These are phyloP conservation scores for Agrilus planipennis DNA, from an alignment of 1,140 invertebrate genomes.

Conservation along the genomic window DNA sequence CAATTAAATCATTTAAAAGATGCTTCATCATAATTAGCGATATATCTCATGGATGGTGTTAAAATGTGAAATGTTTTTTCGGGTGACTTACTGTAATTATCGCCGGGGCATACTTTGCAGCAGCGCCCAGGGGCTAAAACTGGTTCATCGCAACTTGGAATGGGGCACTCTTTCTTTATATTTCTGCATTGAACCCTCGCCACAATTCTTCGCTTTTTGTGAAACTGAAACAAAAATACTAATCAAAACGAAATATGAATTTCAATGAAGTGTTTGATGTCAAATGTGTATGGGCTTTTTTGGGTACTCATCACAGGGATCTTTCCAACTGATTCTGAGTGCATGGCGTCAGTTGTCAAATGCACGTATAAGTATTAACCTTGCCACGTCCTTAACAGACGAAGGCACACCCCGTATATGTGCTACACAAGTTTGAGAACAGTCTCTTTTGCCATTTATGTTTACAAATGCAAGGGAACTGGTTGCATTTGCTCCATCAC, in stretches of 20 bases:
- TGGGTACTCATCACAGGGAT: too few relatives aligned
- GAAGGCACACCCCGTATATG: too few relatives aligned
- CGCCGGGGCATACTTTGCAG: conserved; percentile 79
- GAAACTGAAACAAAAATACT: conserved; percentile 52
- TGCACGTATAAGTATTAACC: too few relatives aligned
- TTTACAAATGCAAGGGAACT: conserved; percentile 9
- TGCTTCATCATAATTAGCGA: too few relatives aligned
- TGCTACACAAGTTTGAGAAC: too few relatives aligned
- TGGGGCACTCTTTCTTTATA: conserved; percentile 82
- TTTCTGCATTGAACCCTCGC: conserved; percentile 76
- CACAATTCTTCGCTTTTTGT: conserved; percentile 75
- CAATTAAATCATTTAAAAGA: too few relatives aligned
- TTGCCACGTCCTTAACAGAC: too few relatives aligned
- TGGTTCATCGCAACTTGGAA: conserved; percentile 72
- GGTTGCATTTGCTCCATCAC: conserved; percentile 6
- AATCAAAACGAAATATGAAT: neutral
- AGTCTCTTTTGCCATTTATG: too few relatives aligned
- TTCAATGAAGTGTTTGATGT: too few relatives aligned
- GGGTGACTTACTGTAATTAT: conserved; percentile 54
- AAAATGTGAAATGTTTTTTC: conserved; percentile 7
- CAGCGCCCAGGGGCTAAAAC: conserved; percentile 72
- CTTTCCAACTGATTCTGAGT: too few relatives aligned
- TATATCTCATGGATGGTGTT: neutral
- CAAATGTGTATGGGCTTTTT: too few relatives aligned
- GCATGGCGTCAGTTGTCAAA: too few relatives aligned